Evolutionary conservation across 2,888 invertebrate genomes (phyloP), one percentile per base, ranked within the genome.

Genomic region (Leptothorax acervorum): DNA sequence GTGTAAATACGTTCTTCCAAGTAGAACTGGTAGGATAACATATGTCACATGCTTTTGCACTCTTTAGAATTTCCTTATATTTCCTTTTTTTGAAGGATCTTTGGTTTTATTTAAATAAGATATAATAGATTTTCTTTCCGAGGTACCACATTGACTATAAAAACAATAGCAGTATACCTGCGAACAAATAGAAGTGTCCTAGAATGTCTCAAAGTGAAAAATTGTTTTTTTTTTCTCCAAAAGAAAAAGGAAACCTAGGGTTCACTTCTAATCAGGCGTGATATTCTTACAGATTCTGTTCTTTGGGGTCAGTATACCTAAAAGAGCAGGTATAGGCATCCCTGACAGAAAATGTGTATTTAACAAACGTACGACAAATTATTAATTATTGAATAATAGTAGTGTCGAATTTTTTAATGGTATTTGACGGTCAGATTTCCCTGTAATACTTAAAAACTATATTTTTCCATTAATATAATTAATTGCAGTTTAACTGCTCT

Each of bases 311-410:
- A 35, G 35, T 35, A 0, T 42, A 42, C 9, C 8, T 18, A 51
- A 6, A 35, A 35, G 6, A 35, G 6, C 35, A 35, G 35, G 35
- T 35, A 35, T 35, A 51, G 15, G 18, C 12, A 51, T 51, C n/a
- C 4, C 28, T 57, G 1, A 28, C 28, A 11, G 18, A 53, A 57
- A 23, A 39, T 39, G 12, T 35, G 6, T 39, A 6, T 35, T 35
- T 35, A 35, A 35, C 39, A 65, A n/a, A 48, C 42, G 28, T 31
- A 23, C 8, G 45, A 66, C 12, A 68, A 35, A 68, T 51, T 48
- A 48, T 51, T 51, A 68, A 68, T 48, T 68, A 51, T 68, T 51
- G 15, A 31, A 48, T 48, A 66, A 48, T 28, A 48, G 15, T 28
- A 45, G 6, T n/a, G 12, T 28, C 4, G 28, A 28, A 12, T 28